Base-by-base conservation (phyloP, 2,797 vertebrate genomes). In the Balearica regulorum region DNA sequence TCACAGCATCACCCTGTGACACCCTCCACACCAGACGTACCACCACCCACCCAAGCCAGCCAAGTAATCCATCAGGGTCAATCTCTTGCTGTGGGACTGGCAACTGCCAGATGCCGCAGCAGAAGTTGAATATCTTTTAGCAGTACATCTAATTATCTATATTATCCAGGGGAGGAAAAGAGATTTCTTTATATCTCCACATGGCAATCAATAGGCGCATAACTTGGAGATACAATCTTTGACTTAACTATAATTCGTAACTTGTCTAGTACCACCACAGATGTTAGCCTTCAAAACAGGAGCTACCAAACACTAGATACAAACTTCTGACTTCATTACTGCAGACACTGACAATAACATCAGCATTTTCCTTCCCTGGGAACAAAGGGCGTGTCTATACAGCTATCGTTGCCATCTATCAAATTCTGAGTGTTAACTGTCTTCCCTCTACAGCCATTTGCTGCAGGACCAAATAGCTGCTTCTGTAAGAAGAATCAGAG, bases 91-190 rank as follows among this genome's bases (percentile, higher is more conserved):
- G 44, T 16, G 72, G 72, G 72, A 83, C 46, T 60, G 68, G 61
- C 54, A 81, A 72, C 37, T 55, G 81, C 72, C 93, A 95, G 94
- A 82, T 95, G 91, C 69, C 11, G 11, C 60, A 94, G 72, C 68
- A 94, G 78, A 87, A 91, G 83, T 41, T 84, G 60, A 55, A 6
- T 49, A 55, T 53, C 87, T 93, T 75, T 73, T 93, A 93, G 87
- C 37, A 44, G 61, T 91, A 78, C 61, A 51, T 87, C 91, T 83
- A 86, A 94, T 97, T 91, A 95, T 87, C 82, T 64, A 6, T 83
- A 94, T 69, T 86, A 90, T 61, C 75, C 72, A 91, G 26, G 16
- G 69, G 54, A 92, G 49, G 22, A 88, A 91, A 61, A 49, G 66
- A 83, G 37, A 69, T 83, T 41, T 55, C 76, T 96, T 91, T 86